A percentile compares a stretch with the other conserved stretches of the same genome.
phyloP scores from a whole-genome alignment of 2,113 vertebrate species.

The Marmota flaviventris region DNA sequence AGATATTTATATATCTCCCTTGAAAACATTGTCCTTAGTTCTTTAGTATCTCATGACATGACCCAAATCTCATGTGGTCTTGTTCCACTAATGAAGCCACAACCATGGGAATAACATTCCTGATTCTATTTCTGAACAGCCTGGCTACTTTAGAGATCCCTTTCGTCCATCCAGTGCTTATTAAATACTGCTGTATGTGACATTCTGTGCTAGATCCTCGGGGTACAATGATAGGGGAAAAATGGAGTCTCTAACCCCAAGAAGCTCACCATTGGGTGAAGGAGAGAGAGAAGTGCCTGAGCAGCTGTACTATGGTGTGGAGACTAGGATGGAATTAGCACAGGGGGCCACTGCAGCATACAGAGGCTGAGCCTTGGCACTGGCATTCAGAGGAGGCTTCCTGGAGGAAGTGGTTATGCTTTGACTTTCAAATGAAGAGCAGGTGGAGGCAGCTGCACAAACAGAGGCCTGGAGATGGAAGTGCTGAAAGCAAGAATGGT shows the following conservation, averaged over 20 bases:
- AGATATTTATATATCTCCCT: not conserved
- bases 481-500: not conserved
- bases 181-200: not conserved
- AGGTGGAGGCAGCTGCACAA: not conserved
- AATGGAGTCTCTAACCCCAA: not conserved
- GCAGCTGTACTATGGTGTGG: rapidly evolving
- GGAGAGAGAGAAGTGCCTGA: not conserved
- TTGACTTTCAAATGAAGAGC: not conserved
- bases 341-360: not conserved
- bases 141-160: not conserved
- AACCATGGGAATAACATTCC: not conserved
- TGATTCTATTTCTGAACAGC: not conserved
- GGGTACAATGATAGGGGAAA: not conserved
- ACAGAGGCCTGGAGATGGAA: not conserved
- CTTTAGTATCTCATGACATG: not conserved
- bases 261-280: not conserved
- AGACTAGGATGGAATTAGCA: not conserved
- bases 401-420: not conserved
- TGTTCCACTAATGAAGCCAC: not conserved
- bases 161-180: not conserved
- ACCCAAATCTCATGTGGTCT: not conserved
- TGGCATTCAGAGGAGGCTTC: not conserved
- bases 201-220: not conserved
- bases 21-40: not conserved
- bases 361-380: not conserved